These are phyloP conservation scores for Labroides dimidiatus DNA, from an alignment of 2,797 vertebrate genomes.

Conservation along the genomic window DNA sequence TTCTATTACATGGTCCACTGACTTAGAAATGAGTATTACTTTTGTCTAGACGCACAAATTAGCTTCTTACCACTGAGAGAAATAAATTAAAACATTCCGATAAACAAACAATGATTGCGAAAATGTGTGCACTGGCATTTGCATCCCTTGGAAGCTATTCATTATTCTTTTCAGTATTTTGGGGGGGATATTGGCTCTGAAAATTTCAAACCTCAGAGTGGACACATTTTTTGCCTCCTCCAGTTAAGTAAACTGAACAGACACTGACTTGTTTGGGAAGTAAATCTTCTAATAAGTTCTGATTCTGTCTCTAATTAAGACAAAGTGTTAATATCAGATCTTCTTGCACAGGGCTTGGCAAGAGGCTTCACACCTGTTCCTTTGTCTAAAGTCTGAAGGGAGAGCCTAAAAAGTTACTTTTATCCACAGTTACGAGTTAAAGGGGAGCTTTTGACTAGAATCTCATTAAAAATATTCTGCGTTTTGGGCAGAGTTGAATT, in stretches of 20 bases:
- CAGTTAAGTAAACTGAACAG: constrained; percentile 25
- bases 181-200: constrained; percentile 1
- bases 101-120: constrained; percentile 31
- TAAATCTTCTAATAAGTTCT: constrained; percentile 30
- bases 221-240: not conserved
- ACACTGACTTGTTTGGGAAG: constrained; percentile 38
- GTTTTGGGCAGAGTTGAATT: too few species aligned
- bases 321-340: constrained; percentile 36
- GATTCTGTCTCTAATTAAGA: constrained; percentile 46
- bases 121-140: constrained; percentile 38
- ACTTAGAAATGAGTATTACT: constrained; percentile 49
- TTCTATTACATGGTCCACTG: constrained; percentile 68
- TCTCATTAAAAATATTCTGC: too few species aligned
- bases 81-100: constrained; percentile 38
- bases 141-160: constrained; percentile 19
- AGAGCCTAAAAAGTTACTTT: not conserved
- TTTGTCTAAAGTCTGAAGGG: not conserved
- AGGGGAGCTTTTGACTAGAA: not conserved
- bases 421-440: not conserved
- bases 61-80: constrained; percentile 49
- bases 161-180: constrained; percentile 7
- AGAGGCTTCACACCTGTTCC: constrained; percentile 15
- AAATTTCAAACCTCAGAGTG: constrained; percentile 6
- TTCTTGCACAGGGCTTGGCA: constrained; percentile 20
- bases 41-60: constrained; percentile 57